These are phyloP conservation scores for Proctacanthus coquilletti DNA, from an alignment of 1,140 invertebrate species.

Conservation along the genomic window DNA sequence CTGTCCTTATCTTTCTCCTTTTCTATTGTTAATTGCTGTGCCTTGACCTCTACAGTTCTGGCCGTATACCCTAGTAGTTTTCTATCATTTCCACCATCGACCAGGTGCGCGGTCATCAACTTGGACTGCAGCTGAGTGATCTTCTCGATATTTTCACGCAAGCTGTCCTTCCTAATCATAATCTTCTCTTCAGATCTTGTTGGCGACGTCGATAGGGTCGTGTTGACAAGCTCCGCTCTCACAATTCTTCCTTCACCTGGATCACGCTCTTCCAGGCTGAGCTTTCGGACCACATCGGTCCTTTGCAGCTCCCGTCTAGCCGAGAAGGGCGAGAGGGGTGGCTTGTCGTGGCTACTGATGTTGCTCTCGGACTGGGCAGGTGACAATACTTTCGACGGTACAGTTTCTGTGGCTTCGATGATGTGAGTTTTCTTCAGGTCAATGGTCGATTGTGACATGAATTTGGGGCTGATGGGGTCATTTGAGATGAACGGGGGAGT, in stretches of 20 bases:
- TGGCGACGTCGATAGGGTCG: conserved; percentile 13
- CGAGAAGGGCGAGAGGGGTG: neutral
- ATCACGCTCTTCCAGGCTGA: conserved; percentile 3
- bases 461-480: conserved; percentile 10
- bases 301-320: neutral
- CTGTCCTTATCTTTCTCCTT: no score
- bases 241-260: conserved; percentile 16
- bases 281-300: neutral
- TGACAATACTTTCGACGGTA: conserved; percentile 7
- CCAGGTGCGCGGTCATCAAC: conserved; percentile 26
- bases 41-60: neutral
- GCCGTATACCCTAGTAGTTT: neutral
- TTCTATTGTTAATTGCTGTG: neutral
- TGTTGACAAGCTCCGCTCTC: conserved; percentile 24
- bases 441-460: conserved; percentile 26
- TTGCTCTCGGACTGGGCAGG: conserved; percentile 21
- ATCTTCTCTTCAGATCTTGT: conserved; percentile 6
- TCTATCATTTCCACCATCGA: conserved; percentile 8
- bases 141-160: conserved; percentile 28
- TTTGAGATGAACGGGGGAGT: neutral
- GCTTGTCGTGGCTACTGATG: conserved; percentile 4
- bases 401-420: conserved; percentile 8
- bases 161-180: conserved; percentile 22
- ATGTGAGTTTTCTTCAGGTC: conserved; percentile 26
- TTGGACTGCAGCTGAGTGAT: conserved; percentile 28